Evolutionary conservation across 2,113 vertebrate species (phyloP), one percentile per base, ranked within the genome.

Genomic region (Rhagologus leucostigma): DNA sequence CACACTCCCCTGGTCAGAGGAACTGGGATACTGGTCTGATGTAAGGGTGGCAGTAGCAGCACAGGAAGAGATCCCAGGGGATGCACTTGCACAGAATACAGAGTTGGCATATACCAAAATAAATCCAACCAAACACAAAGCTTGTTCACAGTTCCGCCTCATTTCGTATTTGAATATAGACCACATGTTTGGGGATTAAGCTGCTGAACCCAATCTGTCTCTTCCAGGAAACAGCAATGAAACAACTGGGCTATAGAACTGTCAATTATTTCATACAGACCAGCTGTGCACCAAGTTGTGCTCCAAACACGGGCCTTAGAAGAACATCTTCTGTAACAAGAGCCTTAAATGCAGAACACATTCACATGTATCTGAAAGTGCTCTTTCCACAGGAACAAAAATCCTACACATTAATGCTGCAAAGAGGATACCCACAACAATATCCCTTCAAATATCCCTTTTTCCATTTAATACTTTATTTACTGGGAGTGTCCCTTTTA

Each of bases 101-200:
- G 77, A 76, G 83, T 90, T 77, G 46, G 77, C 85, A 84, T 90
- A 59, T 11, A 81, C 46, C 85, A 93, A 94, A 96, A 96, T 70
- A 96, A 97, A 95, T 70, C 91, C 95, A 95, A 73, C 13, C 84
- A 90, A 95, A 95, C 91, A 93, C 33, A 86, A 87, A 91, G 82
- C 95, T 96, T 97, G 95, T 96, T 97, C 96, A 90, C 95, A 97
- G 95, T 77, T 97, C 94, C 32, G 88, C 95, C 92, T 96, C 92
- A 96, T 95, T 96, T 93, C 39, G 3, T 14, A 86, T 95, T 88
- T 71, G 85, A 96, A 93, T 88, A 94, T 63, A 50, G 89, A 95
- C 90, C 95, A 96, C 94, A 96, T 97, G 95, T 80, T 14, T 80
- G 94, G 75, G 95, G 93, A 96, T 96, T 96, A 96, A 50, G 82